Evolutionary conservation across 2,113 vertebrate species (phyloP).

Genomic region (Illadopsis cleaveri): DNA sequence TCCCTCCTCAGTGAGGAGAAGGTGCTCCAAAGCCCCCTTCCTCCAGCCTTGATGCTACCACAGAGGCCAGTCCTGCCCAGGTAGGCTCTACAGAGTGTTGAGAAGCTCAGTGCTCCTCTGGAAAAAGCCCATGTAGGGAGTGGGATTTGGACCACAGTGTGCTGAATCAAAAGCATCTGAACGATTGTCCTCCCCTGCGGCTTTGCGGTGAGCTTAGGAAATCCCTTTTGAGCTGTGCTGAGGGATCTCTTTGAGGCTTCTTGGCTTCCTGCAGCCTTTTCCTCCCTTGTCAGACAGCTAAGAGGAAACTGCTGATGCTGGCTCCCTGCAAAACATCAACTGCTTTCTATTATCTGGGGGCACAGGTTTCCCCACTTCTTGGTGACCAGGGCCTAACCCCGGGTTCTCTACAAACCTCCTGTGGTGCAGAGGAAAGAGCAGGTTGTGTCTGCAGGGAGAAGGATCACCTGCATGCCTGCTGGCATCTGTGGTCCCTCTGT

Average conservation of each 20-base stretch:
- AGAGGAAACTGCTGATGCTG: background rate
- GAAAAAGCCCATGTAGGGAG: background rate
- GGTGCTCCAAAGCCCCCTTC: background rate
- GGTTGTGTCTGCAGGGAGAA: background rate
- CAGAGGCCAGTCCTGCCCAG: background rate
- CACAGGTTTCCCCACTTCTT: background rate
- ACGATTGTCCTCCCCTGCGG: background rate
- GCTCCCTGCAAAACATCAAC: background rate
- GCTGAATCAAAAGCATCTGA: slow-evolving; percentile 35
- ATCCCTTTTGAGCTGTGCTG: background rate
- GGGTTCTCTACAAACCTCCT: background rate
- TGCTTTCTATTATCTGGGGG: background rate
- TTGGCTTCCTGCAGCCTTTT: slow-evolving; percentile 7
- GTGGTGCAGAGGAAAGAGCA: background rate
- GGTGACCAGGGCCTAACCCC: background rate
- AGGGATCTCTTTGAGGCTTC: slow-evolving; percentile 30
- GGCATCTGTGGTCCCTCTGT: background rate
- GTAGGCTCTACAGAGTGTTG: background rate
- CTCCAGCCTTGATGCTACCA: background rate
- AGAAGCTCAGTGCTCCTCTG: background rate
- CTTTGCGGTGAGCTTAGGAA: background rate
- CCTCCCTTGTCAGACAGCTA: background rate
- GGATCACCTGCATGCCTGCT: background rate
- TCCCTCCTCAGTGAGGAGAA: background rate
- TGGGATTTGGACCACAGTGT: background rate